Conservation (phyloP, 2,797 vertebrate genomes). For the Pelobates cultripes region DNA sequence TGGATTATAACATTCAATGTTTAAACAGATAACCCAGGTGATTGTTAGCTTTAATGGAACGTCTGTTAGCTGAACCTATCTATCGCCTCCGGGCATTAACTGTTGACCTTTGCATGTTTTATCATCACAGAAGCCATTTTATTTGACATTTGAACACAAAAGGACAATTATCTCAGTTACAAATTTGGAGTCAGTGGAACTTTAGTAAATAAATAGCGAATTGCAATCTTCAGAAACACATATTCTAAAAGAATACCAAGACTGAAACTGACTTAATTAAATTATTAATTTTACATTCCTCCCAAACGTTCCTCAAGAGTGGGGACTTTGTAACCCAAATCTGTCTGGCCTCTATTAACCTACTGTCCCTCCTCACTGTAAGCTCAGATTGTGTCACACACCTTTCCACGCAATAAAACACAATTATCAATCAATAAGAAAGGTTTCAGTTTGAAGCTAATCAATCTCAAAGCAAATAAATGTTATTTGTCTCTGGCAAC, state of each 20-base stretch:
- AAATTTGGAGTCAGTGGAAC: not conserved
- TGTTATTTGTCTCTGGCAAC: too few relatives aligned
- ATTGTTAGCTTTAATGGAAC: not conserved
- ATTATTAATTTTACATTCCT: too few relatives aligned
- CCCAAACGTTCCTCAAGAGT: too few relatives aligned
- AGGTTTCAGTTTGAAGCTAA: too few relatives aligned
- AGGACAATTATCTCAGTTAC: conserved; percentile 1
- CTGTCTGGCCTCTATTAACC: too few relatives aligned
- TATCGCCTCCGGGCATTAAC: not conserved
- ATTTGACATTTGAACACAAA: conserved; percentile 14
- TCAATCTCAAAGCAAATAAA: too few relatives aligned
- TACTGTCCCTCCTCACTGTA: too few relatives aligned
- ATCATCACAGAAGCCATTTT: not conserved
- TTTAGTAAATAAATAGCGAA: not conserved
- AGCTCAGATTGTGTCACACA: too few relatives aligned
- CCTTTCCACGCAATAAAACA: too few relatives aligned
- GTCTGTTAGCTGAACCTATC: not conserved
- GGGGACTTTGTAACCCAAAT: too few relatives aligned
- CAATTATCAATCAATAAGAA: too few relatives aligned
- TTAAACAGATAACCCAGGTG: not conserved
- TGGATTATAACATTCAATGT: not conserved
- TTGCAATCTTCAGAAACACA: not conserved
- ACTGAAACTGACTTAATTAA: not conserved
- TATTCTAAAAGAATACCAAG: not conserved
- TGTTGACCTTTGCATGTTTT: conserved; percentile 6